These are phyloP conservation scores for Xerus inauris DNA, from an alignment of 2,113 vertebrate genomes.

Conservation along the genomic window DNA sequence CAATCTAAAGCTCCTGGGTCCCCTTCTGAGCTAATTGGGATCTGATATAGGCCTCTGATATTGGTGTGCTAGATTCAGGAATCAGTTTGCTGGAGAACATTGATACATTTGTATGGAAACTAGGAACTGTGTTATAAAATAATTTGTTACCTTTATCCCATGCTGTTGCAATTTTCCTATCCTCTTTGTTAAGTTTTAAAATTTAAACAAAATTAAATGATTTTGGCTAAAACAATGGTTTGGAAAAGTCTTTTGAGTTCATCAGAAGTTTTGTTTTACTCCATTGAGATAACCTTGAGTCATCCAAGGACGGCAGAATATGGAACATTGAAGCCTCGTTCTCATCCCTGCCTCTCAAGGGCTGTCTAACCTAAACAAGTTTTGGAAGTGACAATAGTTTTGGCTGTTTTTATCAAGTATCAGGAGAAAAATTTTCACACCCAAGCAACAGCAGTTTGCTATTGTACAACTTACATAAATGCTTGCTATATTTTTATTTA, in stretches of 20 bases:
- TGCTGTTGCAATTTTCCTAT: background rate
- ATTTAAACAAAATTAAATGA: background rate
- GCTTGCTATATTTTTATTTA: background rate
- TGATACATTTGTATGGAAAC: background rate
- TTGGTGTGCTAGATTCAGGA: background rate
- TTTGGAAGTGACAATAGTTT: background rate
- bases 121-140: background rate
- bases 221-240: background rate
- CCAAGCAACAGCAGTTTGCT: background rate
- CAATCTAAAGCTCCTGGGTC: background rate
- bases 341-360: background rate
- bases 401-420: background rate
- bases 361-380: background rate
- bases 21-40: background rate
- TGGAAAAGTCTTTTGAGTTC: background rate
- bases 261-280: background rate
- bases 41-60: background rate
- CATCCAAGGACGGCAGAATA: background rate
- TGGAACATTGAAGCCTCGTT: background rate
- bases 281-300: background rate
- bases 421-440: background rate
- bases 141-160: background rate
- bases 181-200: background rate
- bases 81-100: background rate
- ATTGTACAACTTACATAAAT: background rate